phyloP scores from a whole-genome alignment of 2,113 vertebrate species.

The Mus pahari region DNA sequence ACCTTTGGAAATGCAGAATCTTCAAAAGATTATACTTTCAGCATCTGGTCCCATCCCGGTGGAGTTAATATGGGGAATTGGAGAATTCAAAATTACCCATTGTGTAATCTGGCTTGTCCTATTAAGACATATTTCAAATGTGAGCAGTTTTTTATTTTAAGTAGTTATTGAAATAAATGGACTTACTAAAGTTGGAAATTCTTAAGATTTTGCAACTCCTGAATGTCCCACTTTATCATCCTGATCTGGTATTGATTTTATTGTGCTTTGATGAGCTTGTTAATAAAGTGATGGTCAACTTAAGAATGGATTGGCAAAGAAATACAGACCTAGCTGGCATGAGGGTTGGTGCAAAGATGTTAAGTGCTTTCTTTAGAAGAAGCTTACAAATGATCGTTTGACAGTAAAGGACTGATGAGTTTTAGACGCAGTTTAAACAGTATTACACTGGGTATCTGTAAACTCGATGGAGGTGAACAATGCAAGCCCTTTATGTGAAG shows the following conservation, averaged over 20 bases:
- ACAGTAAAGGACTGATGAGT: not conserved
- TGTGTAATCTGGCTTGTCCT: slow-evolving; percentile 57
- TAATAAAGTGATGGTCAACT: slow-evolving; percentile 67
- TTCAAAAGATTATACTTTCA: slow-evolving; percentile 46
- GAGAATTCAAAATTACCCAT: slow-evolving; percentile 34
- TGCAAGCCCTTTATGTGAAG: slow-evolving; percentile 24
- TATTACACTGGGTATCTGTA: slow-evolving; percentile 3
- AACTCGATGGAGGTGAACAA: slow-evolving; percentile 44
- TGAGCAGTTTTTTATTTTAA: slow-evolving; percentile 47
- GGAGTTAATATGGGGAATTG: slow-evolving; percentile 59
- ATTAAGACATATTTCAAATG: slow-evolving; percentile 35
- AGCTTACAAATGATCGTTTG: slow-evolving; percentile 55
- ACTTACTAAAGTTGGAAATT: slow-evolving; percentile 55
- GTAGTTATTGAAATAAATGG: slow-evolving; percentile 37
- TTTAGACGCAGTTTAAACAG: slow-evolving; percentile 50
- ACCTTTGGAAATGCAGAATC: slow-evolving; percentile 72
- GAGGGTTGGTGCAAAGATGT: slow-evolving; percentile 63
- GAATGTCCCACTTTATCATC: slow-evolving; percentile 58
- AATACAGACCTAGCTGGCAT: slow-evolving; percentile 31
- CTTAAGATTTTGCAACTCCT: slow-evolving; percentile 66
- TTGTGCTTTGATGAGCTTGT: slow-evolving; percentile 32
- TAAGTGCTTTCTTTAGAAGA: slow-evolving; percentile 57
- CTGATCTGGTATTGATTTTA: slow-evolving; percentile 72
- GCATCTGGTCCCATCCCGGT: slow-evolving; percentile 34
- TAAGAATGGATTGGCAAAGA: slow-evolving; percentile 64